Evolutionary conservation across 2,113 vertebrate genomes (phyloP), one percentile per base, ranked within the genome.

Genomic region (Balaeniceps rex): DNA sequence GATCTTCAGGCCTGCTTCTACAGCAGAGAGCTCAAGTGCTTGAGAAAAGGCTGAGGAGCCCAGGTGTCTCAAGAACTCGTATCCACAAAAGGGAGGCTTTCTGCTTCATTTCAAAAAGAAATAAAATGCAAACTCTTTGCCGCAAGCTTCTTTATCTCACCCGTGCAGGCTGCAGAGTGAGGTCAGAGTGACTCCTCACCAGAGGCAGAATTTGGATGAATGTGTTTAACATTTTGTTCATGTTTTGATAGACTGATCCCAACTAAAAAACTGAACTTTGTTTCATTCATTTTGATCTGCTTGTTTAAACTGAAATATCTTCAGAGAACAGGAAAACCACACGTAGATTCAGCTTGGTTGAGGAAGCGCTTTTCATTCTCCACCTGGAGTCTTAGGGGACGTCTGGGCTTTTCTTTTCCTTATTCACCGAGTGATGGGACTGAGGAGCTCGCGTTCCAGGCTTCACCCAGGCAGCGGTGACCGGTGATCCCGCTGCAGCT

Each of bases 91-190:
- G 18, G 21, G 23, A 84, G 24, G 36, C 23, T 76, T 83, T 75
- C 46, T 46, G 68, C 49, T 77, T 76, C 29, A 54, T 57, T 94
- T 94, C 47, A 58, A 52, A 92, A 52, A 51, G 63, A 61, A 83
- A 89, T 38, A 70, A 63, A 87, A 87, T 74, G 31, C 47, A 92
- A 83, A 90, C 36, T 83, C 81, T 34, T 57, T 66, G 82, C 42
- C 2, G 2, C 52, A 71, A 57, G 57, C 47, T 26, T 42, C 64
- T 72, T 90, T 84, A 90, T 90, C 86, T 92, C 83, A n/a, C 11
- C 52, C 23, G 36, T 19, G 42, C 95, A 90, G 66, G n/a, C 81
- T 70, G 77, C 71, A 87, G 51, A 60, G 42, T 4, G n/a, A 71
- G 82, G 90, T 75, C 78, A 83, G 71, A 51, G 61, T 19, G 46